A percentile compares a stretch with the other conserved stretches of the same genome.
phyloP scores from a whole-genome alignment of 2,888 invertebrate species.

The Amphiduros pacificus region DNA sequence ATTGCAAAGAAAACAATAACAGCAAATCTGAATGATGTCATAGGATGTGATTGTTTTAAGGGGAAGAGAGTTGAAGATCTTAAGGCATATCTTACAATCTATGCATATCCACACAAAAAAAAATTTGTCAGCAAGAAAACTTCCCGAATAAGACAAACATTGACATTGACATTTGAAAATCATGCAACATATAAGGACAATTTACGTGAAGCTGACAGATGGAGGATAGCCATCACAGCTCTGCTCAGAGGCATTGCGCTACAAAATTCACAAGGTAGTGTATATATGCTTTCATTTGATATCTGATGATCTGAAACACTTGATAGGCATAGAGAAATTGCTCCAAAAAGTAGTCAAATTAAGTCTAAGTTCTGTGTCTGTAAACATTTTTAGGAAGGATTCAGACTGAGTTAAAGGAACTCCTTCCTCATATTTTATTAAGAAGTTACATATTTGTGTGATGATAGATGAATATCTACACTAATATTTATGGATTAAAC shows the following conservation, averaged over 20 bases:
- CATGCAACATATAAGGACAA: slow-evolving; percentile 41
- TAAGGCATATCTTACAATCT: slow-evolving; percentile 44
- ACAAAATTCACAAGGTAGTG: too few relatives aligned
- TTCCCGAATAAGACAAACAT: slow-evolving; percentile 36
- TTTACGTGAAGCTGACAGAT: slow-evolving; percentile 33
- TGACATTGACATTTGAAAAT: slow-evolving; percentile 39
- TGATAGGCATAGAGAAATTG: too few relatives aligned
- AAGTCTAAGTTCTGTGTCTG: too few relatives aligned
- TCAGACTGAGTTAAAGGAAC: too few relatives aligned
- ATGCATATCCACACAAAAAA: slow-evolving; percentile 48
- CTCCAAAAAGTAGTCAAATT: too few relatives aligned
- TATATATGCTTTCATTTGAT: too few relatives aligned
- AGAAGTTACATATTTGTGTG: too few relatives aligned
- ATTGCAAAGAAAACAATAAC: not conserved
- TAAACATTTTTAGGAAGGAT: too few relatives aligned
- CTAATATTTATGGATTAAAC: too few relatives aligned
- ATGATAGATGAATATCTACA: too few relatives aligned
- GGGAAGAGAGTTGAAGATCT: slow-evolving; percentile 30
- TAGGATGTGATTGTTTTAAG: slow-evolving; percentile 48
- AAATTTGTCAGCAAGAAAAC: slow-evolving; percentile 43
- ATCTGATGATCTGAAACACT: too few relatives aligned
- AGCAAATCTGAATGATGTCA: slow-evolving; percentile 35
- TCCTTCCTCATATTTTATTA: too few relatives aligned
- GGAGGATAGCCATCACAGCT: slow-evolving; percentile 38
- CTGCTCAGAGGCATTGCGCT: not conserved